Conservation (phyloP, 1,140 invertebrate genomes). For the Antheraea pernyi region DNA sequence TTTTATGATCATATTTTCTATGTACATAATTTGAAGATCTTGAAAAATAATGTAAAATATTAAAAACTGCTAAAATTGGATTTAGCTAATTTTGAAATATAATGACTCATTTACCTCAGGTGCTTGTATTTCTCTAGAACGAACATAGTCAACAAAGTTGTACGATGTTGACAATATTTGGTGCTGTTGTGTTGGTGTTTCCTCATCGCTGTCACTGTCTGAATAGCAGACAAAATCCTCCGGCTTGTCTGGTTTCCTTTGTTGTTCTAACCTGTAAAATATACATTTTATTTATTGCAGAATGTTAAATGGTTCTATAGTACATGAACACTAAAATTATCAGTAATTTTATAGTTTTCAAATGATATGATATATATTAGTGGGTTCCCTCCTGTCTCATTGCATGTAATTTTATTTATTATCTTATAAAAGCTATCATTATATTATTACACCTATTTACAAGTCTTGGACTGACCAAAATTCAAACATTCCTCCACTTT, state of each 20-base stretch:
- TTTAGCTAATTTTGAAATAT: not conserved
- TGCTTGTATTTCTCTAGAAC: slow-evolving; percentile 86
- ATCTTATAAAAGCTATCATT: too few species aligned
- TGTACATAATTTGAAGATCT: too few species aligned
- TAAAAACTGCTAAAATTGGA: too few species aligned
- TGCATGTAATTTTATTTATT: too few species aligned
- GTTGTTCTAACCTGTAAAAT: slow-evolving; percentile 81
- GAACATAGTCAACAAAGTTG: slow-evolving; percentile 92
- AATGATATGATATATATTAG: too few species aligned
- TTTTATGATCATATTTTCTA: too few species aligned
- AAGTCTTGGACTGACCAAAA: too few species aligned
- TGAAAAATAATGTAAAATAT: too few species aligned
- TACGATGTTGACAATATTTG: slow-evolving; percentile 89
- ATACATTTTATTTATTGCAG: not conserved
- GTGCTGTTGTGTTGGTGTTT: slow-evolving; percentile 84
- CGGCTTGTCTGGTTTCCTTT: slow-evolving; percentile 90
- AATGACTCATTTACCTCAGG: slow-evolving; percentile 77
- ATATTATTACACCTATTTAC: too few species aligned
- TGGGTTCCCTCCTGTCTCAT: too few species aligned
- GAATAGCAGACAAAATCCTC: slow-evolving; percentile 94
- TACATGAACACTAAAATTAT: not conserved
- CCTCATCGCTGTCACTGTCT: slow-evolving; percentile 91
- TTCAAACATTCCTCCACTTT: too few species aligned
- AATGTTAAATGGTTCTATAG: not conserved
- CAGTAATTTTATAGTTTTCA: too few species aligned